Evolutionary conservation across 2,113 vertebrate species (phyloP), one percentile per base, ranked within the genome.

Genomic region (Platycercus adscitus): DNA sequence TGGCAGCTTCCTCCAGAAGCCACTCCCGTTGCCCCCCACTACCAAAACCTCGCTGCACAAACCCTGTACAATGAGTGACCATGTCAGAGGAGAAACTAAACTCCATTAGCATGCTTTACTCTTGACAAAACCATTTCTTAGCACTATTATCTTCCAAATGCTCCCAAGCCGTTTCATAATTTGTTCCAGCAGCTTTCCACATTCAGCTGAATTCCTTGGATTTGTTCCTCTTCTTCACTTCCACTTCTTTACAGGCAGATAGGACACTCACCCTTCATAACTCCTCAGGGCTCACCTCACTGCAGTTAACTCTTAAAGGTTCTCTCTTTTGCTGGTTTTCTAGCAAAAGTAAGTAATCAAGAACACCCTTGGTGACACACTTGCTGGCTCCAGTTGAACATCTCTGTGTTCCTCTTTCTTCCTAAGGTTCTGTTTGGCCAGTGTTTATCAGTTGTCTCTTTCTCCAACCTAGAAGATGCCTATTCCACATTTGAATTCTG

Each of bases 101-200:
- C 93, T 95, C 77, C 46, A 29, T 50, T 68, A 33, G 39, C 13
- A 6, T 68, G 33, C 43, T 86, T 92, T 84, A 33, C 6, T 50
- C 69, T 28, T 95, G 69, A 78, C 25, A 46, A 78, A 88, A 63
- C 46, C 0, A 11, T 78, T 93, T 81, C 43, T 86, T 50, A 88
- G 55, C 6, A 8, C 16, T 29, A 15, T 81, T 75, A 39, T 84
- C 64, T 84, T 94, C 83, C 72, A 84, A 2, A 11, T n/a, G 23
- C 70, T 95, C 84, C 50, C 65, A 68, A 39, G 56, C 29, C 37
- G 11, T 60, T 88, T 72, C 44, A 44, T 61, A 56, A 90, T 80
- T 91, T 64, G 33, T 91, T 95, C 72, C 80, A 79, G 80, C 56
- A 75, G 35, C 60, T 91, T 96, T 92, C 72, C 33, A 49, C 21